These are phyloP conservation scores for Magallana gigas DNA, from an alignment of 1,140 invertebrate species.

Conservation along the genomic window DNA sequence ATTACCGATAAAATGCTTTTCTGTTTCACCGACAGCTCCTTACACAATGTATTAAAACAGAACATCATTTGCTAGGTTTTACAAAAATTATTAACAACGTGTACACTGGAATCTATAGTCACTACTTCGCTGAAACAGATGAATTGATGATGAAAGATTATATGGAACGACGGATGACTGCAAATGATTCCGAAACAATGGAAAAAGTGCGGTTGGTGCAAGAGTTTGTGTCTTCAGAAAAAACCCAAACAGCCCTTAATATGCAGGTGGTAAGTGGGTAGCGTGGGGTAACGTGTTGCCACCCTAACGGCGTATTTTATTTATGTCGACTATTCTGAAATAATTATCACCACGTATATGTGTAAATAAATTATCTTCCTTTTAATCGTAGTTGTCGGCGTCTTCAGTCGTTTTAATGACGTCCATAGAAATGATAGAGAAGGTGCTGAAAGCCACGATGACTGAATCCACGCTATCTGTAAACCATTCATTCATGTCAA, in stretches of 20 bases:
- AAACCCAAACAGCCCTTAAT: background rate
- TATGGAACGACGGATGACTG: background rate
- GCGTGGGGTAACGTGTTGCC: no score
- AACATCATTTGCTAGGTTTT: background rate
- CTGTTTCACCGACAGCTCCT: no score
- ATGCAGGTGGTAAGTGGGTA: background rate
- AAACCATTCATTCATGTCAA: background rate
- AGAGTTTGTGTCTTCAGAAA: background rate
- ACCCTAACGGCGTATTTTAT: no score
- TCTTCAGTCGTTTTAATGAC: background rate
- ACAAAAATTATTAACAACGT: background rate
- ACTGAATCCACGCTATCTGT: background rate
- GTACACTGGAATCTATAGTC: background rate
- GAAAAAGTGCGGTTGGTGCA: background rate
- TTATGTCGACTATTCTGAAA: no score
- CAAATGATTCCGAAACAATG: background rate
- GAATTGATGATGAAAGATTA: background rate
- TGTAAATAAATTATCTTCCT: no score
- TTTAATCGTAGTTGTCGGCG: background rate
- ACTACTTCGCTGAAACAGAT: background rate
- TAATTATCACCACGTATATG: no score
- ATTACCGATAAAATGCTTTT: no score
- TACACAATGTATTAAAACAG: no score
- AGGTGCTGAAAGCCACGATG: background rate
- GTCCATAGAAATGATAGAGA: background rate